A percentile compares a stretch with the other conserved stretches of the same genome.
Evolutionary conservation across 2,113 vertebrate genomes (phyloP).

Genomic region (Beaufortia kweichowensis): DNA sequence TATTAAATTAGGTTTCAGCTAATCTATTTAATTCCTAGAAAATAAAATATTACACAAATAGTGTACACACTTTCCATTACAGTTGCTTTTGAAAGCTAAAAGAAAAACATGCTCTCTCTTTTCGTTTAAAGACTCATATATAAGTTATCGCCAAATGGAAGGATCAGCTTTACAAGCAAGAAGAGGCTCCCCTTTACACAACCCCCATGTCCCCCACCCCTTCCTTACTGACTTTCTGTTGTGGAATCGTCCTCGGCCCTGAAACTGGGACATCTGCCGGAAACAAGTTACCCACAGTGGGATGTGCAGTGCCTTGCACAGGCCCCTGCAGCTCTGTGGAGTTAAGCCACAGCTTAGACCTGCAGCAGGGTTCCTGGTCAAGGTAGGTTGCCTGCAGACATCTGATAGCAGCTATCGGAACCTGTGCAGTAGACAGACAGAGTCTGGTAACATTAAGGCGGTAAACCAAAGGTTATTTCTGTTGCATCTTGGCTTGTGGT

Average conservation of each 20-base stretch:
- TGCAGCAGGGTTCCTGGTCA: conserved; percentile 66
- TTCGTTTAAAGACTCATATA: conserved; percentile 28
- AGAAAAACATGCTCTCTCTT: neutral
- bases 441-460: conserved; percentile 56
- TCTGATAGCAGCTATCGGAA: conserved; percentile 63
- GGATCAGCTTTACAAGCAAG: conserved; percentile 29
- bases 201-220: conserved; percentile 36
- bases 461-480: conserved; percentile 64
- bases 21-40: neutral
- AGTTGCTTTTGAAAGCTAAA: neutral
- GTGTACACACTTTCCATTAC: neutral
- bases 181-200: conserved; percentile 42
- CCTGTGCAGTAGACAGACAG: conserved; percentile 25
- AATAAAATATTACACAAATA: neutral
- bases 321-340: conserved; percentile 53
- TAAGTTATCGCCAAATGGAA: conserved; percentile 29
- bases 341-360: conserved; percentile 56
- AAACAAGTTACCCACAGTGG: conserved; percentile 87
- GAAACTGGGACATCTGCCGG: conserved; percentile 88
- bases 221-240: conserved; percentile 74
- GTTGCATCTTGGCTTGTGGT: conserved; percentile 45
- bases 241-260: conserved; percentile 77
- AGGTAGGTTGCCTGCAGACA: conserved; percentile 64
- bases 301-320: conserved; percentile 76
- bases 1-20: too few species aligned